Evolutionary conservation across 2,797 vertebrate species (phyloP).

Genomic region (Botia almorhae): DNA sequence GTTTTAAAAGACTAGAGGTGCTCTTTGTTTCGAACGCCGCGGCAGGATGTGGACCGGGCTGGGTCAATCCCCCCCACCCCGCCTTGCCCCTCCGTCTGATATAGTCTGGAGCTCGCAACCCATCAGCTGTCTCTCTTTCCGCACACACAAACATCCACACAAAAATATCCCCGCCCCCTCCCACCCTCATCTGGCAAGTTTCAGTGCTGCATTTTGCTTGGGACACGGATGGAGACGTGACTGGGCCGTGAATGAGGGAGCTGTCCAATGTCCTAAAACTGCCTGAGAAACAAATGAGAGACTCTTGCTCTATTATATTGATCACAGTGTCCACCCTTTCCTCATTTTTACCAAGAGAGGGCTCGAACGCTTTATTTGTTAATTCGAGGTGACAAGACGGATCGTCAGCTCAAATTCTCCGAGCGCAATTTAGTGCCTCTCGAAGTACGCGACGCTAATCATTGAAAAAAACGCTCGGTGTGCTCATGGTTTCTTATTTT

Average conservation of each 20-base stretch:
- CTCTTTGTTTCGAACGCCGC: constrained; percentile 51
- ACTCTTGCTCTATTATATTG: constrained; percentile 20
- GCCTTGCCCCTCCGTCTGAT: constrained; percentile 38
- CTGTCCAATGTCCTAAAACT: constrained; percentile 40
- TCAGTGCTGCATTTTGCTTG: constrained; percentile 30
- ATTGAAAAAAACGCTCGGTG: constrained; percentile 8
- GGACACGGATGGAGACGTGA: constrained; percentile 12
- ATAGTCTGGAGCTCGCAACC: constrained; percentile 43
- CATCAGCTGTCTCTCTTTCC: constrained; percentile 43
- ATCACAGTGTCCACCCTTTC: constrained; percentile 17
- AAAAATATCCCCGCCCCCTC: constrained; percentile 38
- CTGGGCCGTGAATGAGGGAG: background rate
- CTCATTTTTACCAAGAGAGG: constrained; percentile 12
- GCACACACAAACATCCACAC: constrained; percentile 28
- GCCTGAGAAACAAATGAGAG: constrained; percentile 29
- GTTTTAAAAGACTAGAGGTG: constrained; percentile 50
- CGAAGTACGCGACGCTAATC: constrained; percentile 1
- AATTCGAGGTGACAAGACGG: constrained; percentile 8
- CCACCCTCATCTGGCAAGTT: constrained; percentile 18
- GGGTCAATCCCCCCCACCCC: constrained; percentile 45
- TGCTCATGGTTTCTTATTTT: background rate
- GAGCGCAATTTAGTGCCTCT: background rate
- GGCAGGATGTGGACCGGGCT: constrained; percentile 28
- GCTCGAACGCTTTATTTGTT: constrained; percentile 34
- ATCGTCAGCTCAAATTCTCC: background rate